Conservation (phyloP, 2,888 invertebrate species). For the Andrena minutula region DNA sequence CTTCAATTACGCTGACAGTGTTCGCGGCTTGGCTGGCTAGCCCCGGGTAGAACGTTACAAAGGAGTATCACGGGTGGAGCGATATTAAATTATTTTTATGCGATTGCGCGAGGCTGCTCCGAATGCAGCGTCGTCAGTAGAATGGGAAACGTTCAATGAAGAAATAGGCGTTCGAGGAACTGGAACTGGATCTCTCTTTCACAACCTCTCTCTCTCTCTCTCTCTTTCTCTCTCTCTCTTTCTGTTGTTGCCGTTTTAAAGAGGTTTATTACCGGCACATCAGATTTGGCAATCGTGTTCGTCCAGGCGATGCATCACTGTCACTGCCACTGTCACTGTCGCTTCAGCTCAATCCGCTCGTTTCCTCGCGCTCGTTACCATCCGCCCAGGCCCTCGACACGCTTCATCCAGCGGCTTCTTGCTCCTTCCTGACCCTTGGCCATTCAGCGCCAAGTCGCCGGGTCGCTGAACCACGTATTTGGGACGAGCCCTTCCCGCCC, state of each 20-base stretch:
- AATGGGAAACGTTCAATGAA: slow-evolving; percentile 58
- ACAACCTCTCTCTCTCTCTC: neutral
- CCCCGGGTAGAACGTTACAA: slow-evolving; percentile 47
- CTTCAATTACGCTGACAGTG: slow-evolving; percentile 80
- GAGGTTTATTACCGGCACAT: slow-evolving; percentile 66
- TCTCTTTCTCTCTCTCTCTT: neutral
- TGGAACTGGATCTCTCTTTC: slow-evolving; percentile 34
- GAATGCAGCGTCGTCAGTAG: slow-evolving; percentile 25
- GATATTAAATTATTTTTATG: slow-evolving; percentile 55
- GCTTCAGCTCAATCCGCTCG: slow-evolving; percentile 59
- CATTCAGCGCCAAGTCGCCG: slow-evolving; percentile 55
- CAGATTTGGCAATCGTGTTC: slow-evolving; percentile 61
- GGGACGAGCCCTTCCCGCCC: slow-evolving; percentile 50
- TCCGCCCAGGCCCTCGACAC: slow-evolving; percentile 35
- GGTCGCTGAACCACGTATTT: slow-evolving; percentile 57
- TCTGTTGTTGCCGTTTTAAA: slow-evolving; percentile 40
- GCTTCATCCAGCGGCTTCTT: slow-evolving; percentile 57
- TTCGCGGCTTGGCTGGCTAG: slow-evolving; percentile 39
- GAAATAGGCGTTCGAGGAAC: slow-evolving; percentile 63
- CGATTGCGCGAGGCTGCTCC: slow-evolving; percentile 24
- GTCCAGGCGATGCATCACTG: slow-evolving; percentile 72
- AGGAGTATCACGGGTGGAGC: slow-evolving; percentile 39
- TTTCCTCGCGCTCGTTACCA: slow-evolving; percentile 56
- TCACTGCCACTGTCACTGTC: slow-evolving; percentile 66
- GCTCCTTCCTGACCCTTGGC: slow-evolving; percentile 64